Evolutionary conservation across 2,797 vertebrate genomes (phyloP).

Genomic region (Myotis daubentonii): DNA sequence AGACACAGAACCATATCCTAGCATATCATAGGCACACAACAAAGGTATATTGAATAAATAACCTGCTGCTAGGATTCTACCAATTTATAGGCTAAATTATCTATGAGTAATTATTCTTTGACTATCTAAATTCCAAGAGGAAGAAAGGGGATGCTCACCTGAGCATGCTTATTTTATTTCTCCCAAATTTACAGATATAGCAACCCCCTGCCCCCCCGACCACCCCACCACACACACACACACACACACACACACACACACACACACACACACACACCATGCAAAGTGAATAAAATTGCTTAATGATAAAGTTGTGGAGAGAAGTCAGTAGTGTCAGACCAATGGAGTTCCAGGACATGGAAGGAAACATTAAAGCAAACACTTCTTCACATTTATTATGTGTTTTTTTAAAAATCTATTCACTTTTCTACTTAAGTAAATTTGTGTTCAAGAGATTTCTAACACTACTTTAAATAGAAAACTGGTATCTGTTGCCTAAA

Average conservation of each 20-base stretch:
- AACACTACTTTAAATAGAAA: slow-evolving; percentile 9
- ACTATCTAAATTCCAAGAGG: slow-evolving; percentile 1
- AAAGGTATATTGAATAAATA: neutral
- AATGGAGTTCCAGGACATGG: neutral
- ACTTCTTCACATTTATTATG: slow-evolving; percentile 28
- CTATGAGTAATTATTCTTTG: neutral
- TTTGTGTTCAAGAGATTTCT: neutral
- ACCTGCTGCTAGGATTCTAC: neutral
- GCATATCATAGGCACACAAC: neutral
- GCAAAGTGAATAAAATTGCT: neutral
- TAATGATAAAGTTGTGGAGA: neutral
- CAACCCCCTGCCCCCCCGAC: accelerated
- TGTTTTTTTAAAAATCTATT: neutral
- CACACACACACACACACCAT: too few species aligned
- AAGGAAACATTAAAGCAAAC: slow-evolving; percentile 33
- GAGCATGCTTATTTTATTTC: neutral
- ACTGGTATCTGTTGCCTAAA: neutral
- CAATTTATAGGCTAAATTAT: neutral
- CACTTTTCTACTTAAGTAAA: neutral
- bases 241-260: neutral
- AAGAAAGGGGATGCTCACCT: neutral
- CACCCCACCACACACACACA: too few species aligned
- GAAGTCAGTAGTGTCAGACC: neutral
- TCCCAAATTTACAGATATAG: neutral
- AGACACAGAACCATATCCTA: neutral